phyloP scores from a whole-genome alignment of 2,888 invertebrate species.

The Mythimna ferrago region DNA sequence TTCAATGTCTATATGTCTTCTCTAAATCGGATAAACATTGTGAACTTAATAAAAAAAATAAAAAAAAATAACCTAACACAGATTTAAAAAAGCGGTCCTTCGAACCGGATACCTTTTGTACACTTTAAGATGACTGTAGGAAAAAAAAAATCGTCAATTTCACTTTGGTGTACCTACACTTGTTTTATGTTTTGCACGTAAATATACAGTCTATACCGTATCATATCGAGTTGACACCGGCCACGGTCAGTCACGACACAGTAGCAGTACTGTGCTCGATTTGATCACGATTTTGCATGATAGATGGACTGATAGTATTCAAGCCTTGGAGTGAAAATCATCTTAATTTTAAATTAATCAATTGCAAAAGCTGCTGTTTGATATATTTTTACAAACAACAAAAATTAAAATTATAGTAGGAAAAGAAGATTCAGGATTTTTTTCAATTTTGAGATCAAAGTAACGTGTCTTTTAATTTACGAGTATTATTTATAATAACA shows the following conservation, averaged over 20 bases:
- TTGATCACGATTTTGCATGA: conserved; percentile 45
- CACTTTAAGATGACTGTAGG: not conserved
- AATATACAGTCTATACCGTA: conserved; percentile 13
- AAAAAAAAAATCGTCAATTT: conserved; percentile 6
- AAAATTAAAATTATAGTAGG: no score
- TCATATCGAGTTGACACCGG: conserved; percentile 33
- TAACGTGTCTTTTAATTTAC: not conserved
- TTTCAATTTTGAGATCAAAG: no score
- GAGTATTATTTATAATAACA: no score
- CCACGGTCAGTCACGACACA: conserved; percentile 40
- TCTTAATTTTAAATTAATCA: not conserved
- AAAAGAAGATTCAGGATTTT: no score
- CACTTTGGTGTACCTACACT: not conserved
- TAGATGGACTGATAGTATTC: conserved; percentile 17
- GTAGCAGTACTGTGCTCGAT: conserved; percentile 31
- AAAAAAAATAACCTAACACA: no score
- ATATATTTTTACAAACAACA: no score
- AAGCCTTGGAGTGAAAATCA: conserved; percentile 10
- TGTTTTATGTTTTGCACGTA: conserved; percentile 18
- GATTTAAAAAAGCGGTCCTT: conserved; percentile 1
- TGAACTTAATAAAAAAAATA: no score
- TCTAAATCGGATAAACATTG: not conserved
- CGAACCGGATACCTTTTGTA: not conserved
- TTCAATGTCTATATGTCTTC: no score
- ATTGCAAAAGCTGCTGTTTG: not conserved